Percentiles rank a stretch among this genome's conserved stretches.
phyloP scores from a whole-genome alignment of 2,888 invertebrate genomes.

The Polietes domitor region DNA sequence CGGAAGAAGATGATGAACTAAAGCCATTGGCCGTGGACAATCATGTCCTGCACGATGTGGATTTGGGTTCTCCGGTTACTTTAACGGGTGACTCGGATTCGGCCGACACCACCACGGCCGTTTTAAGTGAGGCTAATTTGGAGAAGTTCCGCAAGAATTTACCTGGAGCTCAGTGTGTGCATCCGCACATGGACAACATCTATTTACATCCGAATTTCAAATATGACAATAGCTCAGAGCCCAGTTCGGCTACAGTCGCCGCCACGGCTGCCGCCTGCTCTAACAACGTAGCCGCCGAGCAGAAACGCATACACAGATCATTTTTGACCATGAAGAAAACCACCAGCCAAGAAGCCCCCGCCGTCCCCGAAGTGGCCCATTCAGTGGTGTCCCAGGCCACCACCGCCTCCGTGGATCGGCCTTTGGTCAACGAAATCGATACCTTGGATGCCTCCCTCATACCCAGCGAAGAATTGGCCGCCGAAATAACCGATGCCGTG shows the following conservation, averaged over 20 bases:
- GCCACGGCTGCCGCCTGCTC: too few species aligned
- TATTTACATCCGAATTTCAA: conserved; percentile 77
- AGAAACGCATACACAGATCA: conserved; percentile 74
- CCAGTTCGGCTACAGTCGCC: conserved; percentile 54
- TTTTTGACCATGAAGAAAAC: conserved; percentile 75
- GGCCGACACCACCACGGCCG: conserved; percentile 46
- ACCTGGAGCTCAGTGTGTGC: conserved; percentile 51
- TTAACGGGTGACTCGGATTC: neutral
- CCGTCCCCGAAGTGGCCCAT: conserved; percentile 61
- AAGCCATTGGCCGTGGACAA: conserved; percentile 80
- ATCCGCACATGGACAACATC: conserved; percentile 74
- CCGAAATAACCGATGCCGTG: conserved; percentile 92
- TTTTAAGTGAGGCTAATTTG: conserved; percentile 77
- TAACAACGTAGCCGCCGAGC: conserved; percentile 71
- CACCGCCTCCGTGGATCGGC: conserved; percentile 54
- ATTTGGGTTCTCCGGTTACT: conserved; percentile 58
- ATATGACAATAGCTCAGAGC: conserved; percentile 62
- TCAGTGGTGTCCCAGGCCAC: conserved; percentile 57
- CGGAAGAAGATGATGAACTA: conserved; percentile 80
- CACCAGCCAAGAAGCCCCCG: conserved; percentile 63
- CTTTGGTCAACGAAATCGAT: conserved; percentile 76
- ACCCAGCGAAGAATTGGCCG: conserved; percentile 89
- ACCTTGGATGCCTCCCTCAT: conserved; percentile 78
- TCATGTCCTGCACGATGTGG: conserved; percentile 77
- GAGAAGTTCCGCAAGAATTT: conserved; percentile 77